Conservation (phyloP, 2,888 invertebrate species). For the Dexiosoma caninum region DNA sequence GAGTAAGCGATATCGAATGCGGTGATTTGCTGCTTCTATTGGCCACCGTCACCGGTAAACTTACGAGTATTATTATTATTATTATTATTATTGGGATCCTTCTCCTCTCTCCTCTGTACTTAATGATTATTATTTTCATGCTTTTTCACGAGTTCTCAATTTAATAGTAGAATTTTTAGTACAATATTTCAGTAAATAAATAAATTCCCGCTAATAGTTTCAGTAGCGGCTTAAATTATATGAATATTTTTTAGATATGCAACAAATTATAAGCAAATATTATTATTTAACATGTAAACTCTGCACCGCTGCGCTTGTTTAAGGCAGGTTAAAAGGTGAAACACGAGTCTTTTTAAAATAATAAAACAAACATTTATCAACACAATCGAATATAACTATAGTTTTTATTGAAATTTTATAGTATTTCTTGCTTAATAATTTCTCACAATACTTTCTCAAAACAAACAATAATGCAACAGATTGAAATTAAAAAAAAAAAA, state of each 20-base stretch:
- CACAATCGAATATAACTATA: background rate
- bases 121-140: slow-evolving; percentile 6
- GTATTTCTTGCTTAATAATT: background rate
- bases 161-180: slow-evolving; percentile 44
- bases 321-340: slow-evolving; percentile 54
- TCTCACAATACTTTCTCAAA: slow-evolving; percentile 17
- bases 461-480: background rate
- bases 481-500: background rate
- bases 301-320: slow-evolving; percentile 24
- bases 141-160: slow-evolving; percentile 35
- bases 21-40: too few relatives aligned
- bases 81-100: background rate
- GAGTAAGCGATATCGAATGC: too few relatives aligned
- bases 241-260: background rate
- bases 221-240: background rate
- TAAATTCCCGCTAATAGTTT: background rate
- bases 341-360: slow-evolving; percentile 50
- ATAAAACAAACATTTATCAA: background rate
- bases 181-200: background rate
- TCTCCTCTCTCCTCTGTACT: background rate
- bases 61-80: too few relatives aligned
- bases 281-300: slow-evolving; percentile 54
- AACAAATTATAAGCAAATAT: slow-evolving; percentile 55
- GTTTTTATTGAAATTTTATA: background rate
- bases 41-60: too few relatives aligned